Evolutionary conservation across 2,113 vertebrate genomes (phyloP).

Genomic region (Muntiacus muntjak): DNA sequence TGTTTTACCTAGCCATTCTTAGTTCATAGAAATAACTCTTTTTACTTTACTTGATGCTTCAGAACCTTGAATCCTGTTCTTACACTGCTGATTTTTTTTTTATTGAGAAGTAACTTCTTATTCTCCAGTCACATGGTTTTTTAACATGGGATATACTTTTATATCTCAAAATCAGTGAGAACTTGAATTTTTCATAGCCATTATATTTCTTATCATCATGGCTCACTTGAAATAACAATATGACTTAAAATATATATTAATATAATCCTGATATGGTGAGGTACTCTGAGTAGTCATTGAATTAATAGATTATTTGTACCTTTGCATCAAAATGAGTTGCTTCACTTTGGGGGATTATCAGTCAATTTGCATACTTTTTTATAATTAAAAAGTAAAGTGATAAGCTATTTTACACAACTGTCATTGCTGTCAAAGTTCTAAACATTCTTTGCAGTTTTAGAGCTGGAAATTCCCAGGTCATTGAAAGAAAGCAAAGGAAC

Average conservation of each 20-base stretch:
- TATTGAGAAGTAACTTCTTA: background rate
- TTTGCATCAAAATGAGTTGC: background rate
- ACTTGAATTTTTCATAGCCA: background rate
- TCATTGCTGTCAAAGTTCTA: background rate
- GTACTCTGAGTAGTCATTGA: background rate
- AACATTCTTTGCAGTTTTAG: background rate
- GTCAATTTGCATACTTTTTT: slow-evolving; percentile 5
- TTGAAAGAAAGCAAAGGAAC: slow-evolving; percentile 51
- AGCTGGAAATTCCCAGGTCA: background rate
- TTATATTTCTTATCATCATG: background rate
- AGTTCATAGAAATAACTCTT: background rate
- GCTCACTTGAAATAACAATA: slow-evolving; percentile 14
- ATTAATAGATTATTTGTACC: slow-evolving; percentile 26
- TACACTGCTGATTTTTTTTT: background rate
- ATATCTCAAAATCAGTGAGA: background rate
- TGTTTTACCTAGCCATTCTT: background rate
- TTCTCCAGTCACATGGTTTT: background rate
- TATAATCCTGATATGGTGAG: background rate
- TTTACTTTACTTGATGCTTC: background rate
- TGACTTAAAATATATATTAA: background rate
- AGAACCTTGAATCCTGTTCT: background rate
- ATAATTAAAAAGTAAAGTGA: slow-evolving; percentile 54
- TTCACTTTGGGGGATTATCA: slow-evolving; percentile 4
- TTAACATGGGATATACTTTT: background rate
- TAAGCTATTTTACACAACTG: slow-evolving; percentile 22